Evolutionary conservation across 2,797 vertebrate genomes (phyloP).

Genomic region (Lagocephalus sceleratus): DNA sequence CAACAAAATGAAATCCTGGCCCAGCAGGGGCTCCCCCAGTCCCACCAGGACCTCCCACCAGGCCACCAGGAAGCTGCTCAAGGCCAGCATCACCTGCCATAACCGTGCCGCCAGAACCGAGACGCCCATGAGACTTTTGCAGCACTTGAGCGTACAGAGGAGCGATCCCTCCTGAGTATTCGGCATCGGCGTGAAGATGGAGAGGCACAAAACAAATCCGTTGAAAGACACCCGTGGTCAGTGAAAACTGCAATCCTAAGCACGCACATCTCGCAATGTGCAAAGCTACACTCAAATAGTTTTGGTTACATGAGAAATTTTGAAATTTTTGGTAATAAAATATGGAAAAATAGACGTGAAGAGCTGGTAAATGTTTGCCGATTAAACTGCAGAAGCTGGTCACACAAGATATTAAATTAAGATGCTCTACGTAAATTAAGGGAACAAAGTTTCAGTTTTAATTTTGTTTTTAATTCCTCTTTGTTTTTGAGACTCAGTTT

Average conservation of each 20-base stretch:
- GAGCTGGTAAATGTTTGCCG: not conserved
- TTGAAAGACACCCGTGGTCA: constrained; percentile 27
- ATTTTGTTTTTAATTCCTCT: constrained; percentile 6
- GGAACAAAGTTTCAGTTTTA: constrained; percentile 2
- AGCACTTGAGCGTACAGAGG: constrained; percentile 37
- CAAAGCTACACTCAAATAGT: not conserved
- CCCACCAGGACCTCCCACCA: constrained; percentile 62
- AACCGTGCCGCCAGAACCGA: constrained; percentile 35
- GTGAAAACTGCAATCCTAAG: constrained; percentile 19
- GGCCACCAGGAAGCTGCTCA: constrained; percentile 58
- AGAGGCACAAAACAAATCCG: constrained; percentile 32
- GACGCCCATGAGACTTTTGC: constrained; percentile 42
- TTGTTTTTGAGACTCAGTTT: constrained; percentile 3
- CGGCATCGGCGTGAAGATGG: constrained; percentile 20
- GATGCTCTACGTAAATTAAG: constrained; percentile 1
- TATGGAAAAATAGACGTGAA: too few species aligned
- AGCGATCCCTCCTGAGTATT: constrained; percentile 19
- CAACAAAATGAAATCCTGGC: constrained; percentile 31
- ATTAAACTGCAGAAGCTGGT: constrained; percentile 11
- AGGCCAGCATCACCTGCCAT: constrained; percentile 46
- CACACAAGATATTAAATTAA: constrained; percentile 9
- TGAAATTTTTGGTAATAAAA: constrained; percentile 16
- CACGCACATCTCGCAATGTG: constrained; percentile 20
- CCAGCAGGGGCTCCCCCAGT: constrained; percentile 52
- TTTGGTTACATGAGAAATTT: constrained; percentile 17